A percentile compares a stretch with the other conserved stretches of the same genome.
These are phyloP conservation scores for Leptocoma aspasia DNA, from an alignment of 2,113 vertebrate genomes.

Conservation along the genomic window DNA sequence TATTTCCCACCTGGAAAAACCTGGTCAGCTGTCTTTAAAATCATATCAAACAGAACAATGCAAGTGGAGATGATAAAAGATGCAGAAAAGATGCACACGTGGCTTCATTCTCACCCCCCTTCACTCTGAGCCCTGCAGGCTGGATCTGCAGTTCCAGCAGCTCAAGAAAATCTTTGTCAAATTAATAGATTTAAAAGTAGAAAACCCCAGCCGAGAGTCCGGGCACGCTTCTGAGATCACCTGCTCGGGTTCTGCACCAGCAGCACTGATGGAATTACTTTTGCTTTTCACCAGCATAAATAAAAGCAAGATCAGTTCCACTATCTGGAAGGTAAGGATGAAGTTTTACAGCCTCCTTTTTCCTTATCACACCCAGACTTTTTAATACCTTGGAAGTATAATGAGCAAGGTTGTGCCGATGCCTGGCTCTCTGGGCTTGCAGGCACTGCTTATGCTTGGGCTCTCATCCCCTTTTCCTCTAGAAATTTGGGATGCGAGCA, in stretches of 20 bases:
- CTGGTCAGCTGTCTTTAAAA: not conserved
- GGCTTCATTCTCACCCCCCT: conserved; percentile 7
- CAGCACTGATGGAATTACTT: conserved; percentile 36
- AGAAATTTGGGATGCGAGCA: not conserved
- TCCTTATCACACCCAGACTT: conserved; percentile 5
- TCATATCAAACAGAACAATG: not conserved
- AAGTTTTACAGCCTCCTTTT: conserved; percentile 53
- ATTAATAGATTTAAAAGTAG: conserved; percentile 52
- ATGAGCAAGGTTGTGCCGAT: not conserved
- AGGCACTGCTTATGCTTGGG: not conserved
- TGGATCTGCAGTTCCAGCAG: conserved; percentile 35
- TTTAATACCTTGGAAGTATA: not conserved
- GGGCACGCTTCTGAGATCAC: conserved; percentile 2
- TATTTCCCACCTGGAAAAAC: not conserved
- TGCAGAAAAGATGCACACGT: conserved; percentile 20
- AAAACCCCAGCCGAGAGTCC: not conserved
- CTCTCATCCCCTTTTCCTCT: not conserved
- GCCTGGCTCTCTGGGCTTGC: not conserved
- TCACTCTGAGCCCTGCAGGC: conserved; percentile 27
- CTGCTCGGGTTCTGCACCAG: conserved; percentile 19
- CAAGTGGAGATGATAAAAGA: not conserved
- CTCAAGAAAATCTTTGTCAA: conserved; percentile 50
- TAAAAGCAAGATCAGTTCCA: conserved; percentile 39
- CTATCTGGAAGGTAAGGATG: conserved; percentile 43
- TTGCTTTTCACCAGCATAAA: conserved; percentile 49